Conservation (phyloP, 2,888 invertebrate species). For the Monochamus alternatus region DNA sequence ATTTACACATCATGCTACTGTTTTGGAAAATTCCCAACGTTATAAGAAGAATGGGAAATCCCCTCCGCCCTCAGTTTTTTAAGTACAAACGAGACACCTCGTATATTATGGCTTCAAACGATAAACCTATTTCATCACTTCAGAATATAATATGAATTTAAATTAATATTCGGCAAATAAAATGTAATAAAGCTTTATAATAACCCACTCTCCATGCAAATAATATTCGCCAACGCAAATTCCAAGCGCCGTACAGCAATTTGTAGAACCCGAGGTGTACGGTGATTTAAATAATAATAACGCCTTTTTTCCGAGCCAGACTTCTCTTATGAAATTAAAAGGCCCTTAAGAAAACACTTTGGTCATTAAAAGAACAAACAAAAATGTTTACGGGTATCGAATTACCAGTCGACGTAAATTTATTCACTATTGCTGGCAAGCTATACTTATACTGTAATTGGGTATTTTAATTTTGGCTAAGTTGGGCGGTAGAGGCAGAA, state of each 20-base stretch:
- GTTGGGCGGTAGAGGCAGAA: not conserved
- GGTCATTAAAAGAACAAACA: not conserved
- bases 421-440: conserved; percentile 11
- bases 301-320: not conserved
- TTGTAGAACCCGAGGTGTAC: not conserved
- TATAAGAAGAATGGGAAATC: too few species aligned
- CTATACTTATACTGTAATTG: conserved; percentile 26
- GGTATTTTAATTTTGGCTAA: conserved; percentile 25
- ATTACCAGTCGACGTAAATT: conserved; percentile 4
- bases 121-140: too few species aligned
- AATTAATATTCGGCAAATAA: too few species aligned
- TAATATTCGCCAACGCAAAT: not conserved
- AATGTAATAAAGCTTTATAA: too few species aligned
- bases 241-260: not conserved
- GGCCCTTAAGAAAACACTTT: not conserved
- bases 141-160: too few species aligned
- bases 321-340: not conserved
- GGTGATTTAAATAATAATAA: not conserved
- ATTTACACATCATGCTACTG: too few species aligned
- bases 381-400: not conserved
- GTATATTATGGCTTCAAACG: too few species aligned
- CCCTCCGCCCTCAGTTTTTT: too few species aligned
- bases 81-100: too few species aligned
- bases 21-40: too few species aligned
- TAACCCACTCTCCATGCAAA: not conserved